Evolutionary conservation across 2,888 invertebrate species (phyloP), one percentile per base, ranked within the genome.

Genomic region (Chymomyza fuscimana): DNA sequence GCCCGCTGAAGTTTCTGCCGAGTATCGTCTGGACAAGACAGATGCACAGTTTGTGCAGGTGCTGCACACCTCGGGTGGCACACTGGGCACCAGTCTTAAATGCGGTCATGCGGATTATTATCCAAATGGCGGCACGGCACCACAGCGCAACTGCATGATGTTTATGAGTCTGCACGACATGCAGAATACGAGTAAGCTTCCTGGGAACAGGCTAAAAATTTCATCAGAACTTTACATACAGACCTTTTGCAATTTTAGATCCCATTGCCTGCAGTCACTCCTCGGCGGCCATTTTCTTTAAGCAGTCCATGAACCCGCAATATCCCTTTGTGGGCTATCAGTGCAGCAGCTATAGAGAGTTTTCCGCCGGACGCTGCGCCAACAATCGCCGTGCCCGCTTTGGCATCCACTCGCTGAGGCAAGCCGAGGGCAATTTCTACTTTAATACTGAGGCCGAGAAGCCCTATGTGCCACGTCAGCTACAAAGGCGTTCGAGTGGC

Each of bases 21-120:
- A 87, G 63, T 90, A 90, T 68, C 88, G 91, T 1, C 66, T 91
- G 32, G 92, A 92, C 67, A 69, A 78, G 51, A 86, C 80, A 0
- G 92, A 92, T 78, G 92, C 89, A 29, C 80, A 83, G 73, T 91
- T 87, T 73, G 92, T 92, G 0, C 91, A 92, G 74, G 90, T 92
- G 61, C 72, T 92, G 69, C 92, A 92, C 79, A 91, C 92, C 16
- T 89, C 91, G 0, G 89, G 88, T 29, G 92, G 91, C 2, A 84
- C 91, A 0, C 69, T 92, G 72, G 92, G 92, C 40, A 89, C 90
- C 7, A 79, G 78, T 19, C 65, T 86, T 2, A 91, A 91, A 75
- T 86, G 88, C 10, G 92, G 92, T 4, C 91, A 92, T 72, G 91
- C 91, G 0, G 92, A 92, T 69, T 92, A 91, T 74, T 92, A 90